Conservation (phyloP, 2,888 invertebrate genomes). For the Zelleria hepariella region DNA sequence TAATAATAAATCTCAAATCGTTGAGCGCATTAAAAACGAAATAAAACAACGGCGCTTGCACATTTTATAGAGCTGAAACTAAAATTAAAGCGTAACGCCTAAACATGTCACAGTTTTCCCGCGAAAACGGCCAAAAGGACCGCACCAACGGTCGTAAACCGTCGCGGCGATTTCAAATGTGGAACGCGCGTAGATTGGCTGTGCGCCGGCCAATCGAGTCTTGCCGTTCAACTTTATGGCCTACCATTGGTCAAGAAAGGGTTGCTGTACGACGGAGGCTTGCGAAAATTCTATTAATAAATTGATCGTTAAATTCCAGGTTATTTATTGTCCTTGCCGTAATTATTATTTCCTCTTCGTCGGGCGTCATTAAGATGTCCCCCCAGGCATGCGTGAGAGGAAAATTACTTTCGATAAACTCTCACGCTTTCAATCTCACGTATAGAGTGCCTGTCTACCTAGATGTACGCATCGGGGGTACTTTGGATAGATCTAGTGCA, state of each 20-base stretch:
- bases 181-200: slow-evolving; percentile 53
- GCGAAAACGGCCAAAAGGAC: slow-evolving; percentile 66
- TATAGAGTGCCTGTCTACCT: neutral
- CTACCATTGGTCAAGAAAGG: slow-evolving; percentile 53
- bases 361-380: neutral
- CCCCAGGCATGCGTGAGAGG: neutral
- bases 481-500: no score
- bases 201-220: slow-evolving; percentile 50
- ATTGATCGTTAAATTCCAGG: slow-evolving; percentile 60
- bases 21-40: slow-evolving; percentile 3
- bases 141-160: slow-evolving; percentile 63
- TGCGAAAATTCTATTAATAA: slow-evolving; percentile 71
- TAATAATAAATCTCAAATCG: slow-evolving; percentile 30
- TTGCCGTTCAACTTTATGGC: slow-evolving; percentile 56
- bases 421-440: neutral
- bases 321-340: slow-evolving; percentile 58
- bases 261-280: slow-evolving; percentile 66
- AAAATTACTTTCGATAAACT: neutral
- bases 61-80: neutral
- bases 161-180: slow-evolving; percentile 57
- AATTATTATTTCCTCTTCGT: slow-evolving; percentile 53
- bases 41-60: neutral
- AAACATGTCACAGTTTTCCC: slow-evolving; percentile 64
- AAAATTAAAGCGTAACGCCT: slow-evolving; percentile 14
- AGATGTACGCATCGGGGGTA: no score